Evolutionary conservation across 1,140 invertebrate species (phyloP).

Genomic region (Bombus confusus): DNA sequence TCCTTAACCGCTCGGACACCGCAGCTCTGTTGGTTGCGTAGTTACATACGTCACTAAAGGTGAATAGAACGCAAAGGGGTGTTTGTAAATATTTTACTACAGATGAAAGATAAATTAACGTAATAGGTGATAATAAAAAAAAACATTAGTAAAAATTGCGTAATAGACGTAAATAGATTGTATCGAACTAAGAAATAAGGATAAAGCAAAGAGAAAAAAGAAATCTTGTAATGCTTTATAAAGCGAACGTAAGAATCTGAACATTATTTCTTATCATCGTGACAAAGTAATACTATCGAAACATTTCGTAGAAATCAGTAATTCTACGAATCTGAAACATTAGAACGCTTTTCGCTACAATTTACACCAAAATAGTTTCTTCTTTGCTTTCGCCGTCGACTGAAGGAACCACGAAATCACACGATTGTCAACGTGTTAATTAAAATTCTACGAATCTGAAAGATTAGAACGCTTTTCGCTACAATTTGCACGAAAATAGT

Average conservation of each 20-base stretch:
- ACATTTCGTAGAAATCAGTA: no score
- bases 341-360: neutral
- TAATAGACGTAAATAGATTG: neutral
- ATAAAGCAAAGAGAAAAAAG: no score
- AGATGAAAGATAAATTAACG: neutral
- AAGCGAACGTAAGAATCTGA: no score
- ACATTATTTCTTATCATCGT: no score
- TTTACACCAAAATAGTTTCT: neutral
- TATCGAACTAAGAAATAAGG: no score
- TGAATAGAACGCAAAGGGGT: accelerated
- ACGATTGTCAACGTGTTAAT: conserved; percentile 6
- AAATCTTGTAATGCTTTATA: no score
- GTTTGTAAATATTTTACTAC: neutral
- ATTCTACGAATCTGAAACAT: neutral
- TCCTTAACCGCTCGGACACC: conserved; percentile 87
- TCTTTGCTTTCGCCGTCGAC: neutral
- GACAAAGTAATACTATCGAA: no score
- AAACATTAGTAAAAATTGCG: neutral
- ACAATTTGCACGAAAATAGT: neutral
- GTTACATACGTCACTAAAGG: accelerated
- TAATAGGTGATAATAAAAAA: no score
- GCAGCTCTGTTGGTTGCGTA: conserved; percentile 73
- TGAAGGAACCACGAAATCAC: neutral
- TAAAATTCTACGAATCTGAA: neutral
- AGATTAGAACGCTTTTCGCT: neutral